Conservation (phyloP, 2,797 vertebrate genomes). For the Fringilla coelebs region DNA sequence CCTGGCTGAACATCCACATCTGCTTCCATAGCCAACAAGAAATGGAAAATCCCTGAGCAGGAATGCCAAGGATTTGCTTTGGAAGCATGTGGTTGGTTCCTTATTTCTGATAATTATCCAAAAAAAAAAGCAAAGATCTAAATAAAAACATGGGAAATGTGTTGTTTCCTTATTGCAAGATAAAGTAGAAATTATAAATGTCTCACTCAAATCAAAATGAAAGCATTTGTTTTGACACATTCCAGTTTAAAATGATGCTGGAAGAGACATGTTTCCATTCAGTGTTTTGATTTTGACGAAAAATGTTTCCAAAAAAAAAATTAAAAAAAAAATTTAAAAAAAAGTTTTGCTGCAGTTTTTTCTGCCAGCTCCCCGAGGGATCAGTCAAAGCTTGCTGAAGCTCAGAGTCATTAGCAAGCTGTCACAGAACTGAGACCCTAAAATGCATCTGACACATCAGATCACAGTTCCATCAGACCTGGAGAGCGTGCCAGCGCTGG, state of each 20-base stretch:
- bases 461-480: conserved; percentile 26
- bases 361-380: conserved; percentile 42
- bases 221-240: conserved; percentile 59
- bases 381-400: conserved; percentile 47
- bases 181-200: conserved; percentile 22
- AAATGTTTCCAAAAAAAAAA: not conserved
- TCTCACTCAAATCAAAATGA: conserved; percentile 36
- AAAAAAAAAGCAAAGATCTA: not conserved
- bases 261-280: conserved; percentile 35
- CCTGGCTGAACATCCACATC: not conserved
- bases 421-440: conserved; percentile 37
- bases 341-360: not conserved
- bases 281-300: conserved; percentile 56
- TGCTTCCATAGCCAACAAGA: not conserved
- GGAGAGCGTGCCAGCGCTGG: not conserved
- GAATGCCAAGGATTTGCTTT: not conserved
- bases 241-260: conserved; percentile 26
- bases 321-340: not conserved
- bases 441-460: conserved; percentile 36
- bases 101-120: conserved; percentile 15
- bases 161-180: not conserved
- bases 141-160: conserved; percentile 5
- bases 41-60: not conserved
- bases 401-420: conserved; percentile 54
- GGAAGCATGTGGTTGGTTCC: not conserved